phyloP scores from a whole-genome alignment of 2,797 vertebrate genomes.

The Monodelphis domestica region DNA sequence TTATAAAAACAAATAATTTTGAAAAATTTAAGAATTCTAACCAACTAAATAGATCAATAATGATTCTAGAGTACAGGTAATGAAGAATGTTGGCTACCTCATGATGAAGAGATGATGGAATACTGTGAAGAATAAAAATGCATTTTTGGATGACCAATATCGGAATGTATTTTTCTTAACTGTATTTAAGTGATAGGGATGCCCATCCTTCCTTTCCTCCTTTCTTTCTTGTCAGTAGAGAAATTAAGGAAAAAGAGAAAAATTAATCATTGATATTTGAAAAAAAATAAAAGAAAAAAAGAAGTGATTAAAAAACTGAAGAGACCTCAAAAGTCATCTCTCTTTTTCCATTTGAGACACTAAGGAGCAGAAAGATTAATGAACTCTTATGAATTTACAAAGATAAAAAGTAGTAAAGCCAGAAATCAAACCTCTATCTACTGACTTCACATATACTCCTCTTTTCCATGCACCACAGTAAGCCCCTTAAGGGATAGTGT shows the following conservation, averaged over 20 bases:
- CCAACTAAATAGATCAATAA: not conserved
- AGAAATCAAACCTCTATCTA: not conserved
- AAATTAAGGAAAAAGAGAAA: not conserved
- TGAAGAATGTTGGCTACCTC: not conserved
- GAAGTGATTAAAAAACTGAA: not conserved
- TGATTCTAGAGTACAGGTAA: not conserved
- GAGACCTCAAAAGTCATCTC: not conserved
- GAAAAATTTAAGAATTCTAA: not conserved
- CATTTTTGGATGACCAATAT: not conserved
- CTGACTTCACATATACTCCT: not conserved
- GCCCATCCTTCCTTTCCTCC: not conserved
- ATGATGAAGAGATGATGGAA: not conserved
- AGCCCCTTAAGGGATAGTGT: not conserved
- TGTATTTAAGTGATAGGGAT: not conserved
- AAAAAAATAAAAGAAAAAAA: not conserved
- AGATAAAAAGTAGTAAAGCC: not conserved
- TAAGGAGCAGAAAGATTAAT: not conserved
- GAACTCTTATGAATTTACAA: not conserved
- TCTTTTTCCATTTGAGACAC: not conserved
- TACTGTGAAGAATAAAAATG: too few species aligned
- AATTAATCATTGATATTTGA: not conserved
- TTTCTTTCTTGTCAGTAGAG: not conserved
- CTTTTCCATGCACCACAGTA: not conserved
- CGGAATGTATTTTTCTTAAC: not conserved
- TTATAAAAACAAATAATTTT: too few species aligned